Base-by-base conservation (phyloP, 1,140 invertebrate species). In the Eubasilissa regina region DNA sequence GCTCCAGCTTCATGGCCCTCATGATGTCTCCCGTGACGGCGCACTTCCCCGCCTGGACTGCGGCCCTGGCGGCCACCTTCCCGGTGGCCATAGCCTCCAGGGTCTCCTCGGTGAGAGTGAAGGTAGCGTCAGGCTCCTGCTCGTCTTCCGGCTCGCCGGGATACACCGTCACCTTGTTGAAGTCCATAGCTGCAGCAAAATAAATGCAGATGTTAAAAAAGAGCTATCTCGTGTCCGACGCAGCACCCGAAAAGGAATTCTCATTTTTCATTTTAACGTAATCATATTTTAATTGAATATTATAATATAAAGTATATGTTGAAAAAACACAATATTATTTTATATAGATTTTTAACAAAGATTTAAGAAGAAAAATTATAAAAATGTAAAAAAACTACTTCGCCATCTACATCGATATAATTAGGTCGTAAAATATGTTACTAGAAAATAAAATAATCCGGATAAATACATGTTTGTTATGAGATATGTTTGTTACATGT, bases 1-100 rank as follows among this genome's bases (percentile, higher is more conserved):
- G 88, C 84, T 90, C 89, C 66, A 90, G 85, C 82, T 87, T 86
- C 89, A 89, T 89, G 7, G 87, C 89, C 51, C 86, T 84, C 87
- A 88, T 89, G 81, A 89, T 86, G 83, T 89, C 87, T 4, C 88
- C 89, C 0, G 88, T 89, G 72, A 89, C 87, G 6, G 87, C 88
- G 53, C 89, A 89, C 10, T 87, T 81, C 0, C 89, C 89, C 11
- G 89, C 87, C 68, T 89, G 87, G 83, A 89, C 86, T 25, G 88
- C 88, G 73, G 84, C 83, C 3, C 87, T 80, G 0, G 89, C 78
- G 19, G 86, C 87, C 56, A 87, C 87, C 55, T 84, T 84, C 13
- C 88, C 88, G 6, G 75, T 76, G 13, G 89, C 87, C 64, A 89
- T 83, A 78, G 87, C 86, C 35, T 86, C 86, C 82, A 89, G 87